These are phyloP conservation scores for Gambusia affinis DNA, from an alignment of 2,113 vertebrate species.

Conservation along the genomic window DNA sequence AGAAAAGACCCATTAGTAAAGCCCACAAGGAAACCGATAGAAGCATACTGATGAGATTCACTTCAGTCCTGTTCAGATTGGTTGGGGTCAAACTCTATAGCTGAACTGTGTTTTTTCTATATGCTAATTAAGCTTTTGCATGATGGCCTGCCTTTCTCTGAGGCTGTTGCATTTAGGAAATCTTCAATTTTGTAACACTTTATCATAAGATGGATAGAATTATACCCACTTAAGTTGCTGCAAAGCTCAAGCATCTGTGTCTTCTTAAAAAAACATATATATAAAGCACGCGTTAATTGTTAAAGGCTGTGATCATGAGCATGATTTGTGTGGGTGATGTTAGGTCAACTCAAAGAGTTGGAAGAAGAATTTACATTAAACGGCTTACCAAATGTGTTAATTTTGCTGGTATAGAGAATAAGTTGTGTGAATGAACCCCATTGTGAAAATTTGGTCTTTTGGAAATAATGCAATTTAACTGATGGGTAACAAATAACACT, in stretches of 20 bases:
- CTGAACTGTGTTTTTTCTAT: neutral
- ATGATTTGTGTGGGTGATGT: constrained; percentile 50
- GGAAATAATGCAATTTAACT: neutral
- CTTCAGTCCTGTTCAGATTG: constrained; percentile 61
- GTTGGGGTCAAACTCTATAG: neutral
- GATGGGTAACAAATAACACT: constrained; percentile 83
- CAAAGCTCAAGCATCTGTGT: neutral
- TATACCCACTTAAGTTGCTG: neutral
- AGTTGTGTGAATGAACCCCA: neutral
- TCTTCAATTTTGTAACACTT: neutral
- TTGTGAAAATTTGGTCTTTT: neutral
- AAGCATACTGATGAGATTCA: constrained; percentile 38
- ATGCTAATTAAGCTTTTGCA: neutral
- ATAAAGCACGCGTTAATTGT: constrained; percentile 28
- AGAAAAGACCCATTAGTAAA: constrained; percentile 67
- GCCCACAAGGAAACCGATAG: constrained; percentile 40
- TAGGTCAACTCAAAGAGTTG: constrained; percentile 24
- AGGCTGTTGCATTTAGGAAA: neutral
- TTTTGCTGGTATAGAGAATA: constrained; percentile 4
- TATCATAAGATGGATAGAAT: neutral
- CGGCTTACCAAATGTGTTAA: constrained; percentile 30
- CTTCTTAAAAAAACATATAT: neutral
- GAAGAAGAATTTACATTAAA: constrained; percentile 1
- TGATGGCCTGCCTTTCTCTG: neutral
- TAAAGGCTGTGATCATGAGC: constrained; percentile 45